Base-by-base conservation (phyloP, 2,888 invertebrate species). In the Electrophaes corylata region DNA sequence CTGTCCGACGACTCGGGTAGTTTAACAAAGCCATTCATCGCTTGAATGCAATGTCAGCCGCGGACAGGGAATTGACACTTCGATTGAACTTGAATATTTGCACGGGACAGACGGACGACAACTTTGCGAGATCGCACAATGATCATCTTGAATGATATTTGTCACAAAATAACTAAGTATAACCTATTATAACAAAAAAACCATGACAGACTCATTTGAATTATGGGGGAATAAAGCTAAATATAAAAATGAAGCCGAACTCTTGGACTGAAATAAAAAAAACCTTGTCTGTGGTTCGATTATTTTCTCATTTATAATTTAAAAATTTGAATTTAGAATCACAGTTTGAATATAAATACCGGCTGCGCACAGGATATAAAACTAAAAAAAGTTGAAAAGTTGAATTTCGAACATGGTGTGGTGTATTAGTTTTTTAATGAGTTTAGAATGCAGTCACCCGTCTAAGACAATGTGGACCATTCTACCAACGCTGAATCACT, bases 11-110 rank as follows among this genome's bases (percentile, higher is more conserved):
- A 70, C 20, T 5, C 55, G 60, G 55, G 55, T 52, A 66, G 67
- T 71, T 82, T 84, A 86, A 84, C 81, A 81, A 73, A 81, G 78
- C 86, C 81, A 88, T 90, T 88, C 88, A 88, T 77, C 71, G 79
- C 50, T 62, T 82, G 78, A 80, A 82, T 82, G 79, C 73, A 64
- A 71, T 70, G 78, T 78, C 79, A 75, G 53, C 61, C 52, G 55
- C 48, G 65, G 75, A 74, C 72, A 66, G 66, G 69, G 68, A 77
- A 75, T 74, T 75, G 75, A 78, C 69, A 75, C 71, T 73, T 70
- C 62, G 71, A 74, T 75, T 65, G 65, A 72, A 70, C 54, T 66
- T 65, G 57, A 57, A 67, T 62, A 64, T 64, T 64, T 64, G 57
- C 62, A 56, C 54, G 6, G 31, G 18, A 50, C 64, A 66, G 55